Evolutionary conservation across 2,888 invertebrate genomes (phyloP).

Genomic region (Dicranocentrus wangi): DNA sequence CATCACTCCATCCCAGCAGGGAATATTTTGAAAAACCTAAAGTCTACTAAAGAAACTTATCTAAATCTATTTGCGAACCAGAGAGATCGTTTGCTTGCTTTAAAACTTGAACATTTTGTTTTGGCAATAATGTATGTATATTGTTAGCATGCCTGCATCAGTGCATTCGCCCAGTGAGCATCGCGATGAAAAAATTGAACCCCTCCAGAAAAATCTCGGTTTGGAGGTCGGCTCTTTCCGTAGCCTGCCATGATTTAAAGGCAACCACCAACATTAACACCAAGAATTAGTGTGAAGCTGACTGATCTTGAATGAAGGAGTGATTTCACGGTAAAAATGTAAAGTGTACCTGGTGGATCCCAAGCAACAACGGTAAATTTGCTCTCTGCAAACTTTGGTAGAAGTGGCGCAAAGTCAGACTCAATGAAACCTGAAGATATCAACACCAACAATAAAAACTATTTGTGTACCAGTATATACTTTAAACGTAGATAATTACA

Average conservation of each 20-base stretch:
- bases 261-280: no score
- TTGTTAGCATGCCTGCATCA: background rate
- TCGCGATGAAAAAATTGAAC: background rate
- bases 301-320: no score
- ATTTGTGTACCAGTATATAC: no score
- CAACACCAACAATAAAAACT: no score
- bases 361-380: background rate
- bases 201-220: background rate
- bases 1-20: background rate
- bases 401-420: background rate
- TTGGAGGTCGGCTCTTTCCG: background rate
- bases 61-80: no score
- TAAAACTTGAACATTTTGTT: no score
- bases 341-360: background rate
- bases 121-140: background rate
- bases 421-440: background rate
- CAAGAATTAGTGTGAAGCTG: no score
- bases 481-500: background rate
- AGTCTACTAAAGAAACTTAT: background rate
- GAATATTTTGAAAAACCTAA: background rate
- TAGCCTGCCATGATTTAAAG: no score
- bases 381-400: background rate
- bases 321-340: no score
- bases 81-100: no score
- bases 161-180: background rate